Base-by-base conservation (phyloP, 2,113 vertebrate species). In the Athene noctua region DNA sequence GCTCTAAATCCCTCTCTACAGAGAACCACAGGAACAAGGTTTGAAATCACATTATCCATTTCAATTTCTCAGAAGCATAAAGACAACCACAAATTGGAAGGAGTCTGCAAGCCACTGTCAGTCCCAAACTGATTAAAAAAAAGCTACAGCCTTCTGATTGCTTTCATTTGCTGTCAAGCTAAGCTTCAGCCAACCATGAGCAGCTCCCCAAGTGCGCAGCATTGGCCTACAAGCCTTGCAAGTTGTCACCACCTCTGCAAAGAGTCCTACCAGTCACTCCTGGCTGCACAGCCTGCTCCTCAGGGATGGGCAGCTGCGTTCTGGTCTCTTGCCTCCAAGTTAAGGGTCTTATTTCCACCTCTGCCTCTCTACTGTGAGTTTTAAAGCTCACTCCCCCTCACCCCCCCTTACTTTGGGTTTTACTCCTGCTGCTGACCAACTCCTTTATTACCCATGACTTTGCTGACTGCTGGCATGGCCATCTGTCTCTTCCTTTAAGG, bases 21-120 rank as follows among this genome's bases (percentile, higher is more conserved):
- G 34, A 85, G 49, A 79, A 6, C 23, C 42, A 16, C 67, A 90
- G 32, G 34, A 62, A 91, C 34, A 34, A 1, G 1, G 26, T 30
- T 29, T 73, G 62, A 80, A 90, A 58, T 21, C 1, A 0, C 32
- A 65, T 52, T 85, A 87, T 26, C 54, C 8, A 18, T 63, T 84
- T 65, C 55, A 27, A 75, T 47, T 27, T 61, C 47, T 49, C 61
- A 86, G 44, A 77, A 86, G 42, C n/a, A 86, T 15, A 32, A 83
- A 90, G 27, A 62, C 40, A 74, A n/a, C 15, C 5, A 16, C 62
- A 52, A 74, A 59, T 20, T 23, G 29, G 29, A 92, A 83, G 46
- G 18, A 59, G 42, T 23, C 18, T 30, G 32, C 1, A 1, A 86
- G 59, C 22, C 27, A 75, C 20, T 0, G 0, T 54, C 72, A 78